These are phyloP conservation scores for Drosophila mayaguana DNA, from an alignment of 2,888 invertebrate species.

Conservation along the genomic window DNA sequence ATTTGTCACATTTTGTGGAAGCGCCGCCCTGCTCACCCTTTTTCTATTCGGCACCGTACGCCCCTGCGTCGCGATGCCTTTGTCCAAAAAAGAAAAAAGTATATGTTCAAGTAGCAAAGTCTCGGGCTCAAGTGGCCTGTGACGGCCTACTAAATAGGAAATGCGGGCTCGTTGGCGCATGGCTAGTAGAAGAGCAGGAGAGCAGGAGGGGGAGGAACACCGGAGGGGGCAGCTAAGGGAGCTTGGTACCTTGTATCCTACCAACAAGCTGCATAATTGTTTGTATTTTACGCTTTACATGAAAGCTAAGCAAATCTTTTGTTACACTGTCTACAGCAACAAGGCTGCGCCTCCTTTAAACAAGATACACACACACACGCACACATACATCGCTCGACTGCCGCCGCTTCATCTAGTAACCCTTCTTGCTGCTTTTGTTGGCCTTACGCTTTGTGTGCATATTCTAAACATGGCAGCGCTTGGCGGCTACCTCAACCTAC, in stretches of 20 bases:
- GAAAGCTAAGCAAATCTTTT: conserved; percentile 81
- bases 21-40: background rate
- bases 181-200: background rate
- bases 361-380: conserved; percentile 2
- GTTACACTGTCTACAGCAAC: conserved; percentile 75
- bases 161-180: conserved; percentile 33
- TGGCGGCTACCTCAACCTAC: conserved; percentile 78
- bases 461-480: conserved; percentile 76
- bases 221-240: background rate
- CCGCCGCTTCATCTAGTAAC: conserved; percentile 47
- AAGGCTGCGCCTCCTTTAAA: conserved; percentile 38
- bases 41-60: background rate
- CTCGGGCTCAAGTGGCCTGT: conserved; percentile 73
- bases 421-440: conserved; percentile 70
- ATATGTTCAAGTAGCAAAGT: conserved; percentile 70
- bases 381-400: background rate
- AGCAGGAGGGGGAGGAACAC: background rate
- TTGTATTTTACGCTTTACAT: conserved; percentile 81
- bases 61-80: conserved; percentile 42
- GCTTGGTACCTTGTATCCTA: conserved; percentile 29
- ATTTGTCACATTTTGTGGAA: conserved; percentile 76
- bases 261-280: conserved; percentile 76
- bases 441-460: conserved; percentile 78
- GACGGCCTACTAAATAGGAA: conserved; percentile 72
- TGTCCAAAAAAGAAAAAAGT: conserved; percentile 58